Base-by-base conservation (phyloP, 2,113 vertebrate genomes). In the Periophthalmodon schlosseri region DNA sequence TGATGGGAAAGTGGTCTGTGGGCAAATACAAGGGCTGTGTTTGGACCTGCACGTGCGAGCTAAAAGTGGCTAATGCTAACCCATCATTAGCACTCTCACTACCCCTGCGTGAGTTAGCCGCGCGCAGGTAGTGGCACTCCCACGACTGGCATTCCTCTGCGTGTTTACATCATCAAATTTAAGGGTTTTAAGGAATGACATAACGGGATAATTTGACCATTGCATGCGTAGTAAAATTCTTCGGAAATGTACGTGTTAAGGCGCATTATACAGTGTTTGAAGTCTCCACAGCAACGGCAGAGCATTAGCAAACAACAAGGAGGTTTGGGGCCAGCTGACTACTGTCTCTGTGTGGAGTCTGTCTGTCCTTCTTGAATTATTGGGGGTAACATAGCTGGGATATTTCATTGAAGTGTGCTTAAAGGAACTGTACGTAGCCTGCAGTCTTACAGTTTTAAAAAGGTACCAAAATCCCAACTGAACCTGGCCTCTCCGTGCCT, bases 41-140 rank as follows among this genome's bases (percentile, higher is more conserved):
- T 84, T 77, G 82, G 87, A 90, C 91, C 66, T 91, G 52, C n/a
- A 56, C n/a, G 91, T 66, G 73, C 18, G 44, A 72, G 74, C 74
- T 57, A 66, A 83, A 72, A 84, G 84, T 76, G 70, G 72, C 73
- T 75, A 60, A 56, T 20, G 20, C 52, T 60, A 88, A 87, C 79
- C 82, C 75, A 70, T 86, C 85, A 87, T 91, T 88, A 85, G 70
- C 74, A 83, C 70, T 80, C 36, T 65, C 34, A n/a, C 33, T 28
- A 5, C 5, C 57, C 56, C 52, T 56, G 52, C 52, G 52, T 60
- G 57, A 28, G n/a, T 44, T 23, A 68, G 34, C 58, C 34, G 56
- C 77, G 77, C 78, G 72, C 16, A 81, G 80, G 73, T 80, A 86
- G 39, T 14, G 64, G 33, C 61, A 46, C 70, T 78, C 36, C 76